Conservation (phyloP, 2,888 invertebrate genomes). For the Dusona sp. region DNA sequence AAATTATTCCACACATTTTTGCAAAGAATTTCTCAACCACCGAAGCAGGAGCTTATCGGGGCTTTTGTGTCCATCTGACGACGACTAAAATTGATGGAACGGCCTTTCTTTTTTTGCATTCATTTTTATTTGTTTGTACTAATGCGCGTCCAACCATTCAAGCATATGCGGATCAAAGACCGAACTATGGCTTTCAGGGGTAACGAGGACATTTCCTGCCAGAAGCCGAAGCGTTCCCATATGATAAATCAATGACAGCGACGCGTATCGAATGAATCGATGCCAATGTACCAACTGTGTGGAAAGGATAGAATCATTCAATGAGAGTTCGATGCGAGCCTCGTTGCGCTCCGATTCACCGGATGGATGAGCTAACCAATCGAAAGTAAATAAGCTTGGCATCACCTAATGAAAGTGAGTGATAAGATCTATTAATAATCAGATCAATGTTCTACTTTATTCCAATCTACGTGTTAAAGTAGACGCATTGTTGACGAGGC, state of each 20-base stretch:
- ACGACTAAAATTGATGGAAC: slow-evolving; percentile 34
- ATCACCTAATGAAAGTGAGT: slow-evolving; percentile 54
- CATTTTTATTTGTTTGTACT: slow-evolving; percentile 32
- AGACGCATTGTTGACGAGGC: neutral
- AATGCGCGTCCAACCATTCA: slow-evolving; percentile 1
- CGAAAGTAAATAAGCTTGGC: slow-evolving; percentile 65
- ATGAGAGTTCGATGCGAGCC: slow-evolving; percentile 13
- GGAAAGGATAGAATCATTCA: slow-evolving; percentile 13
- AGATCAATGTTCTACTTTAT: slow-evolving; percentile 5
- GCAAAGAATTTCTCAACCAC: slow-evolving; percentile 23
- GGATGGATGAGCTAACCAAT: slow-evolving; percentile 45
- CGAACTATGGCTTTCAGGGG: slow-evolving; percentile 74
- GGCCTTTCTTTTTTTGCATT: slow-evolving; percentile 24
- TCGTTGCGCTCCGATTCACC: slow-evolving; percentile 65
- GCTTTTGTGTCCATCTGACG: slow-evolving; percentile 39
- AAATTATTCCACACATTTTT: slow-evolving; percentile 42
- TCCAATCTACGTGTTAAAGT: neutral
- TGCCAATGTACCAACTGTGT: slow-evolving; percentile 15
- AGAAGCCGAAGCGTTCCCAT: slow-evolving; percentile 62
- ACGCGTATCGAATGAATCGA: slow-evolving; percentile 35
- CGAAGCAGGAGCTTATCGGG: neutral
- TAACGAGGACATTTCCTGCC: slow-evolving; percentile 76
- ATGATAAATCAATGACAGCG: slow-evolving; percentile 64
- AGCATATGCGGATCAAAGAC: slow-evolving; percentile 68
- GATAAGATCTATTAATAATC: slow-evolving; percentile 24